These are phyloP conservation scores for Drosophila incognita DNA, from an alignment of 2,888 invertebrate species.

Conservation along the genomic window DNA sequence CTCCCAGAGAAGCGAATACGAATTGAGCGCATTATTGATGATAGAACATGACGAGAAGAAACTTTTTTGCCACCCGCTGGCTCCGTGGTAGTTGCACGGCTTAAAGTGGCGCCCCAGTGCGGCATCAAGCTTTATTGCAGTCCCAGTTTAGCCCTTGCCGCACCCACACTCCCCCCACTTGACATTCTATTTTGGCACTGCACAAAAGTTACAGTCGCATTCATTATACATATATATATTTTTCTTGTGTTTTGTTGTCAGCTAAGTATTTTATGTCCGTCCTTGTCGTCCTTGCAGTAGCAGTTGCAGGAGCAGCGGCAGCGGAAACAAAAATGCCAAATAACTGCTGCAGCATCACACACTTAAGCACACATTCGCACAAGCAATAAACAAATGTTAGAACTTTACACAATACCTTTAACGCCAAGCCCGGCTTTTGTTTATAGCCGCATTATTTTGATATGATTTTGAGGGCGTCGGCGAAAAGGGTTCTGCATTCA, in stretches of 20 bases:
- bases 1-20: conserved; percentile 29
- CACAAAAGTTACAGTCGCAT: conserved; percentile 46
- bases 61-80: conserved; percentile 32
- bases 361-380: not conserved
- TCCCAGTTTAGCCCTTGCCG: too few species aligned
- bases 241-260: conserved; percentile 13
- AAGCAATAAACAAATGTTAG: conserved; percentile 50
- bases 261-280: conserved; percentile 68
- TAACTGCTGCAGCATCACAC: conserved; percentile 35
- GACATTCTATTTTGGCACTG: conserved; percentile 29
- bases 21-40: conserved; percentile 69
- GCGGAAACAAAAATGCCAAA: conserved; percentile 45
- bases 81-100: conserved; percentile 25
- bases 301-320: conserved; percentile 22
- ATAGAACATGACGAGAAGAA: conserved; percentile 22
- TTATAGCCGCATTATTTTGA: conserved; percentile 34
- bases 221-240: conserved; percentile 3
- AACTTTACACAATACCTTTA: conserved; percentile 51
- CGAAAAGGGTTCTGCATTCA: conserved; percentile 27
- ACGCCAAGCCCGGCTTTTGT: conserved; percentile 30
- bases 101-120: conserved; percentile 31
- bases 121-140: conserved; percentile 13
- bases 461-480: conserved; percentile 21
- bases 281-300: conserved; percentile 49
- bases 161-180: not conserved